phyloP scores from a whole-genome alignment of 2,888 invertebrate genomes.

The Arrhopalites spinosus region DNA sequence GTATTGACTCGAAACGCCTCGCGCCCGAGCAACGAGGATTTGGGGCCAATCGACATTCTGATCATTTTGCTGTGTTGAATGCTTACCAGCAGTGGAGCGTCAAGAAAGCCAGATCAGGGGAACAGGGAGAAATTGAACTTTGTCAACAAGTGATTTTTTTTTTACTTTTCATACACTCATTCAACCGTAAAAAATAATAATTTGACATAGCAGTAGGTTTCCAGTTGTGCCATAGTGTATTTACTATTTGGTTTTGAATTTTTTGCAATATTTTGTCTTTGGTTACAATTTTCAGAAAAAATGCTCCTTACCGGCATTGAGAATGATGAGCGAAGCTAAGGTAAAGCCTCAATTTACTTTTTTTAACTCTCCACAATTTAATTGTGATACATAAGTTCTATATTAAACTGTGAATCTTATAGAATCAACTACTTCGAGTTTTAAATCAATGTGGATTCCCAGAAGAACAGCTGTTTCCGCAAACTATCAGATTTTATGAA shows the following conservation, averaged over 20 bases:
- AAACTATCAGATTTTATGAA: slow-evolving; percentile 73
- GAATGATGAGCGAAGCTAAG: slow-evolving; percentile 93
- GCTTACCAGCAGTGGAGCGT: slow-evolving; percentile 77
- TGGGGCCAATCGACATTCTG: slow-evolving; percentile 85
- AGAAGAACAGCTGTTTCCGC: slow-evolving; percentile 79
- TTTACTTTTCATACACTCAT: too few relatives aligned
- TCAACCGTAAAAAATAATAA: too few relatives aligned
- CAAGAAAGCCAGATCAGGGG: slow-evolving; percentile 61
- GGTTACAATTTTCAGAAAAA: too few relatives aligned
- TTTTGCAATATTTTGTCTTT: too few relatives aligned
- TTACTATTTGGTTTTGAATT: too few relatives aligned
- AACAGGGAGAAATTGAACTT: slow-evolving; percentile 75
- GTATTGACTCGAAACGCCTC: slow-evolving; percentile 68
- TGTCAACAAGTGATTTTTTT: too few relatives aligned
- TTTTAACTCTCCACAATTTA: neutral
- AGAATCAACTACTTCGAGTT: slow-evolving; percentile 71
- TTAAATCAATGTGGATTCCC: slow-evolving; percentile 82
- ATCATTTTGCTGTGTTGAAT: slow-evolving; percentile 93
- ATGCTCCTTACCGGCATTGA: slow-evolving; percentile 84
- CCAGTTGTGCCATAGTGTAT: too few relatives aligned
- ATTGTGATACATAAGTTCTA: neutral
- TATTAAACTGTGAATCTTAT: slow-evolving; percentile 42
- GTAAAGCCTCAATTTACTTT: too few relatives aligned
- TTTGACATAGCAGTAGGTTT: too few relatives aligned
- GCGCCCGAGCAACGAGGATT: slow-evolving; percentile 83